These are phyloP conservation scores for Drepana arcuata DNA, from an alignment of 1,140 invertebrate species.

Conservation along the genomic window DNA sequence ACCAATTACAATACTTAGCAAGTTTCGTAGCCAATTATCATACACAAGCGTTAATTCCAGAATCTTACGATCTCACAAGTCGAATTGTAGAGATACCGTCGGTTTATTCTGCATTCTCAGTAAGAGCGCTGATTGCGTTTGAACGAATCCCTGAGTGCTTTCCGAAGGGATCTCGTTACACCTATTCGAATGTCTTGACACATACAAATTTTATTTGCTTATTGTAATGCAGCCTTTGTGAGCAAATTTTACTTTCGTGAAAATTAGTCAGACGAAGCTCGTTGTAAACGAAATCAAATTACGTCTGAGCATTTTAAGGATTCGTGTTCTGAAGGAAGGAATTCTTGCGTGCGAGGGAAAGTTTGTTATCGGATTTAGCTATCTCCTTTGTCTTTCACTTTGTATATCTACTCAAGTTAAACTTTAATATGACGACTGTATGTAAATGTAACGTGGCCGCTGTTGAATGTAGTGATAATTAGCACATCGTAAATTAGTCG, in stretches of 20 bases:
- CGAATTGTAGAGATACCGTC: no score
- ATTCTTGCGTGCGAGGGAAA: conserved; percentile 14
- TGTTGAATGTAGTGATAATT: no score
- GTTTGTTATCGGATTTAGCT: conserved; percentile 7
- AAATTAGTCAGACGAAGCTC: conserved; percentile 38
- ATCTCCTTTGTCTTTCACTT: no score
- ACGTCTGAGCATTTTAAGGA: conserved; percentile 19
- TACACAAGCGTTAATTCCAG: no score
- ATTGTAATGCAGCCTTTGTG: conserved; percentile 43
- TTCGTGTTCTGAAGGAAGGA: no score
- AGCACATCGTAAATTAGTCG: conserved; percentile 25
- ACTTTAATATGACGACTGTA: no score
- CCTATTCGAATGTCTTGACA: conserved; percentile 61
- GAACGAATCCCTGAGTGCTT: conserved; percentile 35
- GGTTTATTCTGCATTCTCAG: no score
- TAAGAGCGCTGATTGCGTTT: conserved; percentile 37
- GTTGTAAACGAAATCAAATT: conserved; percentile 39
- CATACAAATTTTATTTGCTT: conserved; percentile 46
- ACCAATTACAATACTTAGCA: no score
- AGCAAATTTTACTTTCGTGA: conserved; percentile 46
- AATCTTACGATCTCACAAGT: no score
- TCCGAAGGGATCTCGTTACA: conserved; percentile 48
- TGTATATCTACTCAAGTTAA: no score
- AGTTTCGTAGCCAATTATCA: no score
- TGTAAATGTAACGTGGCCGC: no score